Base-by-base conservation (phyloP, 2,888 invertebrate species). In the Tinea pellionella region DNA sequence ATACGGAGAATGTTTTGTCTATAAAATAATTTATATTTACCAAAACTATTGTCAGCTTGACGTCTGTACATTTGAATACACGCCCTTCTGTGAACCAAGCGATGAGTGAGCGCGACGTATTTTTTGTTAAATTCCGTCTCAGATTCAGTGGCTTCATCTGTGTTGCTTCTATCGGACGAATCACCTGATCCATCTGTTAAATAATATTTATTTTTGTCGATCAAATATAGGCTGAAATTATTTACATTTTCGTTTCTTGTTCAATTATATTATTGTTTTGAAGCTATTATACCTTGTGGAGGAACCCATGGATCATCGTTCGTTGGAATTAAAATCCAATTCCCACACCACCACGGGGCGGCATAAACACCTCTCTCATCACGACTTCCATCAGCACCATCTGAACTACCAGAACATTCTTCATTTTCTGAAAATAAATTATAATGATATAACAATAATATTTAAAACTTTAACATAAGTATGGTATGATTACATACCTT, bases 61-160 rank as follows among this genome's bases (percentile, higher is more conserved):
- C 96, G 89, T 70, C 93, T 91, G 73, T 96, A 96, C 91, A 96
- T 93, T 78, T 97, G 96, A 60, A 96, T 91, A 71, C 95, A 96
- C 59, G 96, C 95, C 73, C 95, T 93, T 61, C 96, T 89, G 77
- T 97, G 96, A 0, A 96, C 95, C 84, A 97, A 92, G 60, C 96
- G 90, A 78, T 96, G 96, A 2, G 96, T 94, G 62, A 96, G 91
- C 16, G 95, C 94, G 68, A 95, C 94, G 72, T 95, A 96, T 67
- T 92, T 91, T 73, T 94, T 93, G 68, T 92, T 91, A 78, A 97
- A 97, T 67, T 94, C 94, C 64, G 92, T 91, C 75, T 97, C 97
- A 0, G 96, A 96, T 62, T 94, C 93, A 0, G 96, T 87, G 3
- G 86, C 84, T 60, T 77, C 74, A n/a, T 71, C 71, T 13, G 62